A percentile compares a stretch with the other conserved stretches of the same genome.
Conservation (phyloP, 2,888 invertebrate species). For the Callimorpha dominula region DNA sequence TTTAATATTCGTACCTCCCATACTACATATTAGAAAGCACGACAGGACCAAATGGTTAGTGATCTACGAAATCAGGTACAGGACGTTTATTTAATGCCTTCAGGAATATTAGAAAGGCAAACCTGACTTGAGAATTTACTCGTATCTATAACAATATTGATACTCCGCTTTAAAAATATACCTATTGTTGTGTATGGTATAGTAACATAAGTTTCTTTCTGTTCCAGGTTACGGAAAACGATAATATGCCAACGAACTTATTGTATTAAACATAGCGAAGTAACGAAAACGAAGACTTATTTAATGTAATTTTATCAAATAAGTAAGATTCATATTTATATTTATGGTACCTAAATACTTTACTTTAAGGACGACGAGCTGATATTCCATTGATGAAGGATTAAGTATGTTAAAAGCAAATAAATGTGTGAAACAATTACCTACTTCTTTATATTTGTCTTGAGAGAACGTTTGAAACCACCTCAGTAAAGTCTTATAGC, state of each 20-base stretch:
- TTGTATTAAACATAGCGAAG: conserved; percentile 40
- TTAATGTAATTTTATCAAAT: conserved; percentile 46
- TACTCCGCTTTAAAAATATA: background rate
- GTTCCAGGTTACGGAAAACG: conserved; percentile 75
- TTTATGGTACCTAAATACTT: conserved; percentile 36
- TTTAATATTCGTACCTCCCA: too few relatives aligned
- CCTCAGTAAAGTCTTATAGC: background rate
- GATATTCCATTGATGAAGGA: conserved; percentile 9
- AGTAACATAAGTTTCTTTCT: conserved; percentile 38
- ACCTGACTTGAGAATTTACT: too few relatives aligned
- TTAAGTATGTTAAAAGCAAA: conserved; percentile 11
- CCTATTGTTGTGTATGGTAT: background rate
- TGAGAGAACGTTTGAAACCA: background rate
- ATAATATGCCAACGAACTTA: conserved; percentile 46
- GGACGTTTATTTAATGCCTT: too few relatives aligned
- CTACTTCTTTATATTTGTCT: background rate
- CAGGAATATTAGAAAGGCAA: too few relatives aligned
- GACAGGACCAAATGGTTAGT: too few relatives aligned
- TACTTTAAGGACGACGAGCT: conserved; percentile 18
- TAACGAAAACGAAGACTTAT: conserved; percentile 60
- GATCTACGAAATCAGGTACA: too few relatives aligned
- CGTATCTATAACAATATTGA: background rate
- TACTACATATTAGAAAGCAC: too few relatives aligned
- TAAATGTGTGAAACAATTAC: conserved; percentile 12
- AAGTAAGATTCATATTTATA: conserved; percentile 37